Evolutionary conservation across 1,140 invertebrate genomes (phyloP).

Genomic region (Cydia amplana): DNA sequence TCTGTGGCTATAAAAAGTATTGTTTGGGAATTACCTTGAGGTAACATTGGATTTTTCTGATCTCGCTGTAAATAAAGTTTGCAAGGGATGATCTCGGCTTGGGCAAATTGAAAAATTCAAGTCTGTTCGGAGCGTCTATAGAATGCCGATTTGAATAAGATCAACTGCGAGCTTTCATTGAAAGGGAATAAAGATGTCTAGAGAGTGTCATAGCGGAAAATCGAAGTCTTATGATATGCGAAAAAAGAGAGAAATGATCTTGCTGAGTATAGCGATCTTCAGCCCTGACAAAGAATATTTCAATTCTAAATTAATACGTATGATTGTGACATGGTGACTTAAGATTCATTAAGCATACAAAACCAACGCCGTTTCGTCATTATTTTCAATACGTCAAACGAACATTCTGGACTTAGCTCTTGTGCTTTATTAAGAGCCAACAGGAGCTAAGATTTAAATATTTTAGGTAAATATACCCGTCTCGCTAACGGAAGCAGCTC

Average conservation of each 20-base stretch:
- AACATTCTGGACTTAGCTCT: background rate
- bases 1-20: slow-evolving; percentile 10
- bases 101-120: slow-evolving; percentile 18
- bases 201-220: slow-evolving; percentile 2
- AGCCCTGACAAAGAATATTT: too few species aligned
- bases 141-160: slow-evolving; percentile 23
- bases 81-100: slow-evolving; percentile 22
- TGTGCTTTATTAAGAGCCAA: slow-evolving; percentile 7
- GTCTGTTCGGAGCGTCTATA: slow-evolving; percentile 12
- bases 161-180: slow-evolving; percentile 20
- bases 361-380: background rate
- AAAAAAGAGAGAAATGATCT: background rate
- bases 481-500: too few species aligned
- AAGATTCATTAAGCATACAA: background rate
- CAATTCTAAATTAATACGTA: too few species aligned
- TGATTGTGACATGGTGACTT: too few species aligned
- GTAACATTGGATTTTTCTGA: slow-evolving; percentile 2
- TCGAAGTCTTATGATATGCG: slow-evolving; percentile 4
- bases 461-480: too few species aligned
- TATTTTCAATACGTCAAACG: background rate
- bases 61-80: slow-evolving; percentile 6
- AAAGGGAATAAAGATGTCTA: slow-evolving; percentile 9
- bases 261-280: background rate
- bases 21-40: background rate
- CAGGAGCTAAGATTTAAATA: too few species aligned